Evolutionary conservation across 2,113 vertebrate genomes (phyloP).

Genomic region (Clinocottus analis): DNA sequence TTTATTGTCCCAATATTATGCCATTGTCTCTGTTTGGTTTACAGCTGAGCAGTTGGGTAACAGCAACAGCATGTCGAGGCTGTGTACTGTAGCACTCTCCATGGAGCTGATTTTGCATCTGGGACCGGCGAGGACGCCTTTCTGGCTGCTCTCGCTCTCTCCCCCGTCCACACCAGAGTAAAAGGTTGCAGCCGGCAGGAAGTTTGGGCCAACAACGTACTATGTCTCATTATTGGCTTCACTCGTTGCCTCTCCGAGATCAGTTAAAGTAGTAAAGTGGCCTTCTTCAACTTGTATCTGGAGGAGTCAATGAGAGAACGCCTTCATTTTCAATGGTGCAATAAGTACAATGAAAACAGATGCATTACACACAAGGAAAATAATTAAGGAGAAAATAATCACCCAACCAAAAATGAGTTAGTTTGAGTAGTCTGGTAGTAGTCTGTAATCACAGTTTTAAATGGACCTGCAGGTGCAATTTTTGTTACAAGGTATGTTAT

Average conservation of each 20-base stretch:
- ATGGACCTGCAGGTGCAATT: too few species aligned
- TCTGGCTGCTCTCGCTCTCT: background rate
- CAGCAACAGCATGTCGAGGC: background rate
- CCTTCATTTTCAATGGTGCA: background rate
- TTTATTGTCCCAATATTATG: background rate
- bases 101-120: slow-evolving; percentile 25
- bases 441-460: too few species aligned
- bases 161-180: background rate
- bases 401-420: too few species aligned
- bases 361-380: too few species aligned
- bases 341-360: background rate
- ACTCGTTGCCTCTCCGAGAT: background rate
- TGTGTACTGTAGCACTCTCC: slow-evolving; percentile 1
- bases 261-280: background rate
- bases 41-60: background rate
- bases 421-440: too few species aligned
- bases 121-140: too few species aligned
- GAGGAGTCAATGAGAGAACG: background rate
- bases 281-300: background rate
- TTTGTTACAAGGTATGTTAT: too few species aligned
- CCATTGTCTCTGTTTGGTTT: background rate
- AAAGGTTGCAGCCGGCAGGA: background rate
- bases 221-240: slow-evolving; percentile 5
- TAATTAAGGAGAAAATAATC: too few species aligned
- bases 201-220: slow-evolving; percentile 8